Evolutionary conservation across 1,140 invertebrate species (phyloP).

Genomic region (Tribolium madens): DNA sequence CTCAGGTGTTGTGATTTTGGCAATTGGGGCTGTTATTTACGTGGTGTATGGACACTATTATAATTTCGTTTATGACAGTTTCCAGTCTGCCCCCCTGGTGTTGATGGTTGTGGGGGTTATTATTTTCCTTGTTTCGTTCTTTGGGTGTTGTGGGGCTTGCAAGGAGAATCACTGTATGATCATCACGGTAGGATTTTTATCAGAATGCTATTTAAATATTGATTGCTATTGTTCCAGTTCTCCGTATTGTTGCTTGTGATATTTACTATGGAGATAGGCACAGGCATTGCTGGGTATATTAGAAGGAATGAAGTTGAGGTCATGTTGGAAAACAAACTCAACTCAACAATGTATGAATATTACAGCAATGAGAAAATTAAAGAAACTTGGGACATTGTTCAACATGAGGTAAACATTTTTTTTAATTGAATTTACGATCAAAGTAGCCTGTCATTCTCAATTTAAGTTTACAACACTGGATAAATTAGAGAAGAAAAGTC

Average conservation of each 20-base stretch:
- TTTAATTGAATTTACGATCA: neutral
- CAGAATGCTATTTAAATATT: neutral
- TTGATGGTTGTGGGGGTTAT: conserved; percentile 87
- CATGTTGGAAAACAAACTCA: conserved; percentile 76
- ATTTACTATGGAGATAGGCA: conserved; percentile 86
- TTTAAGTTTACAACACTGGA: too few relatives aligned
- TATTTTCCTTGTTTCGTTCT: conserved; percentile 87
- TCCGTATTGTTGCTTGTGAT: conserved; percentile 84
- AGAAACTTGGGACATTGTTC: conserved; percentile 81
- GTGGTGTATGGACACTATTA: conserved; percentile 76
- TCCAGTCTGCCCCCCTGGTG: conserved; percentile 80
- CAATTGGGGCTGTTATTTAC: conserved; percentile 78
- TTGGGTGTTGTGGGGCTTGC: conserved; percentile 89
- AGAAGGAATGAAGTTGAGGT: conserved; percentile 77
- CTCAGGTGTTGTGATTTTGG: conserved; percentile 80
- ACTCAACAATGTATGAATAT: conserved; percentile 78
- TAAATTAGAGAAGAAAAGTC: too few relatives aligned
- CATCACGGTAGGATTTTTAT: conserved; percentile 73
- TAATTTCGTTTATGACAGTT: conserved; percentile 75
- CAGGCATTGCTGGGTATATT: conserved; percentile 87
- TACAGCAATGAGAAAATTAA: conserved; percentile 71
- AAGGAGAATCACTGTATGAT: conserved; percentile 92
- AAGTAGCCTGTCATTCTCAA: neutral
- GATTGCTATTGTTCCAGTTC: conserved; percentile 73
- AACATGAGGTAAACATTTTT: conserved; percentile 74